Evolutionary conservation across 1,140 invertebrate species (phyloP), one percentile per base, ranked within the genome.

Genomic region (Aphelenchoides fujianensis): DNA sequence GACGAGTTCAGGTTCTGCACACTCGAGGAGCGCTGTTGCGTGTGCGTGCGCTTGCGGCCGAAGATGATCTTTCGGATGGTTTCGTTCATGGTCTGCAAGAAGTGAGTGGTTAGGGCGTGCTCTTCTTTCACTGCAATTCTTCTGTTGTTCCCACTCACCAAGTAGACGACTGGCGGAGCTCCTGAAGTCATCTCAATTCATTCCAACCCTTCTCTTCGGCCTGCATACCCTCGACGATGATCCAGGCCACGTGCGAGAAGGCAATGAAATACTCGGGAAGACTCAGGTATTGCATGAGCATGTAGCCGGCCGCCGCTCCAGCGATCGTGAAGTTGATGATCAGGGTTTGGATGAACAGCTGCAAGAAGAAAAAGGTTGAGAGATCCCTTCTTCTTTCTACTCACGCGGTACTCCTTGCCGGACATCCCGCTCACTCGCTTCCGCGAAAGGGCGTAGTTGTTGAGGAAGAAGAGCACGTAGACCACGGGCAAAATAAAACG

Each of bases 61-160:
- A 59, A 59, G 23, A 59, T 32, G 19, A 59, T 59, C 19, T 59
- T 59, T 59, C 55, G 5, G 23, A 59, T 59, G 5, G 55, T 59
- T 59, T 59, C 55, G 19, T 59, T 59, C 55, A 59, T 59, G 5
- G 55, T 7, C n/a, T n/a, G n/a, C n/a, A n/a, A n/a, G n/a, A n/a
- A n/a, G n/a, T n/a, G n/a, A n/a, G n/a, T n/a, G n/a, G n/a, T n/a
- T n/a, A n/a, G n/a, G n/a, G n/a, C n/a, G n/a, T n/a, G n/a, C n/a
- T n/a, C n/a, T n/a, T n/a, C n/a, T n/a, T n/a, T n/a, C n/a, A n/a
- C n/a, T n/a, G n/a, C n/a, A n/a, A n/a, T n/a, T n/a, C n/a, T n/a
- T n/a, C n/a, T n/a, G n/a, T n/a, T n/a, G n/a, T n/a, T n/a, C n/a
- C n/a, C n/a, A n/a, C n/a, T n/a, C n/a, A n/a, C 7, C 55, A 59